Conservation (phyloP, 1,140 invertebrate genomes). For the Lordiphosa mommai region DNA sequence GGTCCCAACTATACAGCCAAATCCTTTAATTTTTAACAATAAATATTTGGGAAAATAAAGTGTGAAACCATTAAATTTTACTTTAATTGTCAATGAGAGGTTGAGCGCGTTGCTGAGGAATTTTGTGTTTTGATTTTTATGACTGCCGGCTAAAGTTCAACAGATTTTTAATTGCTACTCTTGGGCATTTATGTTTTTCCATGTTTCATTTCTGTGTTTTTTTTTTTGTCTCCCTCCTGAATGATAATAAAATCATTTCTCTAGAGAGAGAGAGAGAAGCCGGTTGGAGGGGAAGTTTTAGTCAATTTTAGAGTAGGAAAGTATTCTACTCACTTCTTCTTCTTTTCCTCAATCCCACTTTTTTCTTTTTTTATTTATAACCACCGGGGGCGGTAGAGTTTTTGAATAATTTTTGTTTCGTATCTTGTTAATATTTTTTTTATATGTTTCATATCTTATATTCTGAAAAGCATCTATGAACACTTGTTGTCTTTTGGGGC, state of each 20-base stretch:
- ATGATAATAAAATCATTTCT: slow-evolving; percentile 70
- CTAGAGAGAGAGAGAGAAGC: not conserved
- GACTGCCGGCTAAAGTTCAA: slow-evolving; percentile 54
- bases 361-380: too few relatives aligned
- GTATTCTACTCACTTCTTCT: too few relatives aligned
- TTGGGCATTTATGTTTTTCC: slow-evolving; percentile 43
- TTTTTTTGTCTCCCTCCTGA: slow-evolving; percentile 11
- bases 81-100: slow-evolving; percentile 43
- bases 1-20: slow-evolving; percentile 36
- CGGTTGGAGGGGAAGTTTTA: not conserved
- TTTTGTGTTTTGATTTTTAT: slow-evolving; percentile 40
- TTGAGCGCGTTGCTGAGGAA: not conserved
- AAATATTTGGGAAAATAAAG: slow-evolving; percentile 52
- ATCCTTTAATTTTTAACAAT: slow-evolving; percentile 56
- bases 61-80: slow-evolving; percentile 67
- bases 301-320: too few relatives aligned
- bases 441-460: too few relatives aligned
- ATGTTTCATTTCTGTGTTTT: slow-evolving; percentile 32
- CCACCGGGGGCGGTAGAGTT: too few relatives aligned
- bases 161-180: slow-evolving; percentile 68
- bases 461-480: too few relatives aligned
- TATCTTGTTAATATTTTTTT: too few relatives aligned
- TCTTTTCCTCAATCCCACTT: too few relatives aligned
- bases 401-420: slow-evolving; percentile 54
- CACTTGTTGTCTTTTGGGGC: too few relatives aligned